Evolutionary conservation across 2,888 invertebrate genomes (phyloP), one percentile per base, ranked within the genome.

Genomic region (Tetrapedia diversipes): DNA sequence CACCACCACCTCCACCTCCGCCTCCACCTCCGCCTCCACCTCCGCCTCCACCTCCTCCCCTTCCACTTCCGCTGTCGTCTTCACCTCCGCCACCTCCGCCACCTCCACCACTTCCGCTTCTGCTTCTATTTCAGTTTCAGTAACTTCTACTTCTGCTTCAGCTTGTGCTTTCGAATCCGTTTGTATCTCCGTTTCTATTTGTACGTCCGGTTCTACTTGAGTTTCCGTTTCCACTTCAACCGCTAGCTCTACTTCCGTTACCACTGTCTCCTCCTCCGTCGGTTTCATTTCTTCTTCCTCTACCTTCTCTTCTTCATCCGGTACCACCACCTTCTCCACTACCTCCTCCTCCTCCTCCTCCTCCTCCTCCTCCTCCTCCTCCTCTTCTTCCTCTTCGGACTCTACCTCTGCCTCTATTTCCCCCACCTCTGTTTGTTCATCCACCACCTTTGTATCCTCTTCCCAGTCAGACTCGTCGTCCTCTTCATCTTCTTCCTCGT

Each of bases 191-290:
- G 45, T 49, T 54, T 43, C 65, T 64, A 32, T 16, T 29, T 45
- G 14, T 0, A 14, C 22, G 4, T 73, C 63, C 0, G 72, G 61
- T 4, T 73, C 73, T 14, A 64, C 68, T 6, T 47, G 68, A 73
- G 49, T 78, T 14, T 63, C 72, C 24, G 16, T n/a, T 24, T 66
- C 57, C 24, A 41, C 2, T 2, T 53, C 51, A 8, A 53, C 63
- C 1, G 51, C 19, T 19, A 45, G 19, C 7, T 32, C 43, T 19
- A 41, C 43, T 27, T 65, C 75, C 0, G 68, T 70, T 0, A 67
- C 70, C 6, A 75, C 76, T 7, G 72, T 67, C 1, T 73, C 71
- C 8, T 74, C 77, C 1, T 14, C 14, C 11, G 14, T 11, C 39
- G n/a, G n/a, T 14, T 39, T 11, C 4, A 4, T 14, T 16, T 39